Evolutionary conservation across 2,797 vertebrate species (phyloP).

Genomic region (Crocidura indochinensis): DNA sequence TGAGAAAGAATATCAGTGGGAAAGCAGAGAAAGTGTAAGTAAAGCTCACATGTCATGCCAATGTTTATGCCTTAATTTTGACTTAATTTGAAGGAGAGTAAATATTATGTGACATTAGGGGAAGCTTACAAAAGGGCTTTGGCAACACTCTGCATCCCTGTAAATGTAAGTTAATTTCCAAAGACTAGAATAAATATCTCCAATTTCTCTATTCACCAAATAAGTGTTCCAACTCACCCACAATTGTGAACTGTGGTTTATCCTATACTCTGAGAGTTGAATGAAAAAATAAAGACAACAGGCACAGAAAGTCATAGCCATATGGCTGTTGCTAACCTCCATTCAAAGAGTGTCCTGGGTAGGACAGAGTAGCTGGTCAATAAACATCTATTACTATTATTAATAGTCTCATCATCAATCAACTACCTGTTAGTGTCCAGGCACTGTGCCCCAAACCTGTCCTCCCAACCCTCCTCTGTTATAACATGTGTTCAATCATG

Average conservation of each 20-base stretch:
- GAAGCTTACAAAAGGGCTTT: not conserved
- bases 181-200: not conserved
- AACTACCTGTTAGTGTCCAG: conserved; percentile 10
- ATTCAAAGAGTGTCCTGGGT: not conserved
- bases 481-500: not conserved
- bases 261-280: not conserved
- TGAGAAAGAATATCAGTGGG: not conserved
- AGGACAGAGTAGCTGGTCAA: not conserved
- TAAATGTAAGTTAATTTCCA: conserved; percentile 34
- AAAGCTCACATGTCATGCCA: not conserved
- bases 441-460: not conserved
- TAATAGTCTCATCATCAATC: not conserved
- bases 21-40: not conserved
- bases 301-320: not conserved
- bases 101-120: not conserved
- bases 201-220: not conserved
- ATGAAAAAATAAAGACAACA: not conserved
- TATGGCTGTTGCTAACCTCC: not conserved
- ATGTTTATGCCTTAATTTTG: not conserved
- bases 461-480: not conserved
- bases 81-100: not conserved
- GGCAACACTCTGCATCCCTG: not conserved
- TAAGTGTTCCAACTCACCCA: not conserved
- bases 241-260: not conserved
- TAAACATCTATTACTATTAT: not conserved